Evolutionary conservation across 2,888 invertebrate genomes (phyloP), one percentile per base, ranked within the genome.

Genomic region (Hirtodrosophila trivittata): DNA sequence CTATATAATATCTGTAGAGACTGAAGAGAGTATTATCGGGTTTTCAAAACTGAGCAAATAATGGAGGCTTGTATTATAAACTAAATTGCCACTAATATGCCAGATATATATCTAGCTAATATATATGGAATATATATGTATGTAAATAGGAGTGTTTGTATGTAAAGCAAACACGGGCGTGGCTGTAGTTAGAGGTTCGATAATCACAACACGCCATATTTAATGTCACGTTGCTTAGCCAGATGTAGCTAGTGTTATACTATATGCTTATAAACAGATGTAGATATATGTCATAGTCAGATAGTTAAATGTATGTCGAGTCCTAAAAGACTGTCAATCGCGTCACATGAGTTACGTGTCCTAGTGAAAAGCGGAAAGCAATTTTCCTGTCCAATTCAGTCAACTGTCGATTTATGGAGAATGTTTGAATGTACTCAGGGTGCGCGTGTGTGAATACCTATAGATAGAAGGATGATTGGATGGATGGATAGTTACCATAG

Each of bases 41-140:
- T 25, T 4, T 25, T 6, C 6, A 25, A 6, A 21, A n/a, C 32
- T 33, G 33, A 42, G 55, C 46, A 60, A 81, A 77, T 81, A 81
- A 59, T 80, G 57, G 46, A 68, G 9, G 58, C 60, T 42, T 16
- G 45, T 75, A 69, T 75, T 66, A 59, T 64, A 49, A 60, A 51
- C 60, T 56, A 72, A 77, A 69, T 77, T 64, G 72, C 64, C 66
- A 62, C 77, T 84, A 77, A 80, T 81, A 77, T 66, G 58, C 10
- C 32, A 65, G 81, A 84, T 77, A 59, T 16, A 41, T 49, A 75
- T 77, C 75, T 50, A 38, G 21, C 46, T 66, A 57, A 76, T 57
- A 41, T 39, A 26, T 18, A 14, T 51, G 32, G 9, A 35, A 46
- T 39, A 25, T 41, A 9, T 33, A 38, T 56, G 41, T 13, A 38